Conservation (phyloP, 2,888 invertebrate genomes). For the Anagyrus pseudococci region DNA sequence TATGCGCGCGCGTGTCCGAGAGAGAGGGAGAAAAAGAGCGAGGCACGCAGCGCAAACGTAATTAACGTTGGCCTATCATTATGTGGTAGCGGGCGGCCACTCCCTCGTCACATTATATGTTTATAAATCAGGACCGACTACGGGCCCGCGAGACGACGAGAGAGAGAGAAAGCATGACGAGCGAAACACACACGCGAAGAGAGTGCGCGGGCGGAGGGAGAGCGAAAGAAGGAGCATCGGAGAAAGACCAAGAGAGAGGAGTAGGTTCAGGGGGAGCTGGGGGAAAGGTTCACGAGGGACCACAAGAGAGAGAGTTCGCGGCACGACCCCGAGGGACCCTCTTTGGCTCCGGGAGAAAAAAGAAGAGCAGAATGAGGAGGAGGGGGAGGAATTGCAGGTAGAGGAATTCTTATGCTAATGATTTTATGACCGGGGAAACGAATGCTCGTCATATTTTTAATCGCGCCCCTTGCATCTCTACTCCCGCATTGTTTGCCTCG, state of each 20-base stretch:
- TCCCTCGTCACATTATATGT: conserved; percentile 63
- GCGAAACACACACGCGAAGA: conserved; percentile 28
- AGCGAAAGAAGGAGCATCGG: conserved; percentile 42
- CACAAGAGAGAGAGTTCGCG: background rate
- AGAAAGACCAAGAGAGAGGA: conserved; percentile 16
- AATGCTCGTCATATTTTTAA: conserved; percentile 63
- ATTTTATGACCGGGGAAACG: conserved; percentile 62
- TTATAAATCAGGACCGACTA: conserved; percentile 60
- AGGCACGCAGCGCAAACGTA: conserved; percentile 55
- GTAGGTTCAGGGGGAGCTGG: conserved; percentile 28
- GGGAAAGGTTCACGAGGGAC: conserved; percentile 12
- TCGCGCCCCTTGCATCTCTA: conserved; percentile 47
- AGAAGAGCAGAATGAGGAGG: conserved; percentile 5
- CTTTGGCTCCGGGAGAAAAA: no score
- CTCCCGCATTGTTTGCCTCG: conserved; percentile 34
- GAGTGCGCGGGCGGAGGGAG: conserved; percentile 29
- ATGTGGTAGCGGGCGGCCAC: conserved; percentile 61
- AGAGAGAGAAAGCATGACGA: no score
- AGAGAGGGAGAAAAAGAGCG: background rate
- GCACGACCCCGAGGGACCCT: background rate
- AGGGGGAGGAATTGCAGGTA: conserved; percentile 51
- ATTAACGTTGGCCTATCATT: conserved; percentile 62
- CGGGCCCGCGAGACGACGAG: conserved; percentile 34
- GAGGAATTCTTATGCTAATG: conserved; percentile 63
- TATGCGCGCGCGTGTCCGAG: background rate